These are phyloP conservation scores for Glareola pratincola DNA, from an alignment of 2,113 vertebrate species.

Conservation along the genomic window DNA sequence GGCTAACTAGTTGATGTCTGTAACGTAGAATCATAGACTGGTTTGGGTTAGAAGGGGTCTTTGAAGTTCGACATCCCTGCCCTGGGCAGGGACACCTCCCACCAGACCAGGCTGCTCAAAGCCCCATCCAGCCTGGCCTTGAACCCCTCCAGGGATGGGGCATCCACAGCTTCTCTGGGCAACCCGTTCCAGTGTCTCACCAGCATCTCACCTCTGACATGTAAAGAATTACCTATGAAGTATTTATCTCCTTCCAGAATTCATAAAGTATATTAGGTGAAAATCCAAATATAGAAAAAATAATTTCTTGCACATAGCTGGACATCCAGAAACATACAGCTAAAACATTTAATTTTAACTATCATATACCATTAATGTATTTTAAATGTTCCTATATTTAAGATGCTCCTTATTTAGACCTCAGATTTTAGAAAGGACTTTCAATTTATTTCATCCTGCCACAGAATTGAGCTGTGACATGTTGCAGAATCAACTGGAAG, in stretches of 20 bases:
- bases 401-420: background rate
- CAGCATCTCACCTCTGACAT: background rate
- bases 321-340: background rate
- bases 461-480: background rate
- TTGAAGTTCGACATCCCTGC: background rate
- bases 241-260: background rate
- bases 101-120: background rate
- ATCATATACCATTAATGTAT: background rate
- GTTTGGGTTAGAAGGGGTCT: background rate
- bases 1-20: background rate
- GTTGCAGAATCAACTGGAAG: background rate
- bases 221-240: background rate
- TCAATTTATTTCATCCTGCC: background rate
- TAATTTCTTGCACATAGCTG: background rate
- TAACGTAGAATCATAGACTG: background rate
- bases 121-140: background rate
- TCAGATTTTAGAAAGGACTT: background rate
- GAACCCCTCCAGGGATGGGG: background rate
- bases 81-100: background rate
- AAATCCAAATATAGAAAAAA: background rate
- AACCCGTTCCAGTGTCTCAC: background rate
- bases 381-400: background rate
- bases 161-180: background rate
- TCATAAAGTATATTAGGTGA: background rate
- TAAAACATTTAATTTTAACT: background rate